Base-by-base conservation (phyloP, 1,140 invertebrate genomes). In the Pogonomyrmex californicus region DNA sequence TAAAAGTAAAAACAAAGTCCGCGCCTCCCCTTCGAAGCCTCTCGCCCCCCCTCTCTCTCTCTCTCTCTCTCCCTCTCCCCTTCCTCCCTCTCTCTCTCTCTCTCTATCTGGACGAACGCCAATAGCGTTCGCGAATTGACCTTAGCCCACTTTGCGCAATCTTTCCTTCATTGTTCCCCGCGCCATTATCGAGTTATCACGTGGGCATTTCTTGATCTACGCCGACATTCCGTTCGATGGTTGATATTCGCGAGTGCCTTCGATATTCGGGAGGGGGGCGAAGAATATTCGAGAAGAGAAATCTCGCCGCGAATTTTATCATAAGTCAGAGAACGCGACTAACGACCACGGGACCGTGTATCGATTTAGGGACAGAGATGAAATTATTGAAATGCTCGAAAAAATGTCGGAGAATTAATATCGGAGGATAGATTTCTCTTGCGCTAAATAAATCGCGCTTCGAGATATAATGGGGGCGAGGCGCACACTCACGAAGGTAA, bases 61-160 rank as follows among this genome's bases (percentile, higher is more conserved):
- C n/a, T 2, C 54, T 12, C 41, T 82, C 7, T 23, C n/a, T 2
- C 54, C n/a, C n/a, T n/a, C n/a, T 23, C 23, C 65, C 1, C 30
- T 4, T 6, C 17, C 65, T 44, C 38, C 23, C 9, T 44, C 38
- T 41, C 38, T 68, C 38, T 41, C 36, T 4, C 7, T 23, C n/a
- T 2, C 54, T 12, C 41, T 82, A 85, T 86, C 87, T 91, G 91
- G 88, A 92, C 58, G 54, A 60, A 81, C 86, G 91, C 91, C 91
- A 92, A 91, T 90, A 87, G 89, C 23, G 23, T 90, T 88, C n/a
- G 86, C 85, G 78, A 82, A 90, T 89, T 90, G 91, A 90, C 91
- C 91, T 92, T 92, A 91, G 90, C 89, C 91, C 87, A 91, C 88
- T 92, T 92, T 78, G 87, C 86, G 73, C 77, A 65, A 87, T 91